Base-by-base conservation (phyloP, 2,113 vertebrate species). In the Callithrix jacchus region DNA sequence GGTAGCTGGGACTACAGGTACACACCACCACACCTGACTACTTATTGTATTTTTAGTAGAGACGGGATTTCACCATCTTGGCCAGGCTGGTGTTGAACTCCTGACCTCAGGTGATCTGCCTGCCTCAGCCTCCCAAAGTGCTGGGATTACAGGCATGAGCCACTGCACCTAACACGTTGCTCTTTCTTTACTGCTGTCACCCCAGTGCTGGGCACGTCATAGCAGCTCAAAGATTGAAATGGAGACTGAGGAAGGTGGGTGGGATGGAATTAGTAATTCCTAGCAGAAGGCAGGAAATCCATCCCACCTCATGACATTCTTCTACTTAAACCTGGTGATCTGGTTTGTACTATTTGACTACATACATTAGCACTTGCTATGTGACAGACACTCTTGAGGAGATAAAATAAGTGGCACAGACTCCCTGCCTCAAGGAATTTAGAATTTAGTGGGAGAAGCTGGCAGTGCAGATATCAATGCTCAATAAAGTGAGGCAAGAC, bases 401-500 rank as follows among this genome's bases (percentile, higher is more conserved):
- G 56, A 88, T 93, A 56, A 70, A 85, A 45, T 87, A 83, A 95
- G 71, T 54, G 84, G 77, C 25, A 71, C 1, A 3, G 61, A 88
- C 54, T 23, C 56, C 58, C 95, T 87, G 64, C 83, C 89, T 89
- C 52, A 73, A 61, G 35, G 91, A 91, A 81, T 81, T 95, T 89
- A 93, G 74, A 35, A 77, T 92, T 58, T 73, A 77, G 20, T 74
- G 74, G n/a, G 37, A 91, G 90, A 95, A 66, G 37, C 77, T 84
- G 84, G 77, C 71, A 90, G 18, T 5, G n/a, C 25, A 47, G 84
- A 68, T 49, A 30, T n/a, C 14, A 93, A 79, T 0, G 0, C 23
- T 10, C 73, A 21, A 5, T 2, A 45, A 32, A 47, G 14, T 40
- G 49, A 92, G 54, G 45, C 18, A 23, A 73, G 37, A 10, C 68